These are phyloP conservation scores for Varecia variegata DNA, from an alignment of 2,797 vertebrate species.

Conservation along the genomic window DNA sequence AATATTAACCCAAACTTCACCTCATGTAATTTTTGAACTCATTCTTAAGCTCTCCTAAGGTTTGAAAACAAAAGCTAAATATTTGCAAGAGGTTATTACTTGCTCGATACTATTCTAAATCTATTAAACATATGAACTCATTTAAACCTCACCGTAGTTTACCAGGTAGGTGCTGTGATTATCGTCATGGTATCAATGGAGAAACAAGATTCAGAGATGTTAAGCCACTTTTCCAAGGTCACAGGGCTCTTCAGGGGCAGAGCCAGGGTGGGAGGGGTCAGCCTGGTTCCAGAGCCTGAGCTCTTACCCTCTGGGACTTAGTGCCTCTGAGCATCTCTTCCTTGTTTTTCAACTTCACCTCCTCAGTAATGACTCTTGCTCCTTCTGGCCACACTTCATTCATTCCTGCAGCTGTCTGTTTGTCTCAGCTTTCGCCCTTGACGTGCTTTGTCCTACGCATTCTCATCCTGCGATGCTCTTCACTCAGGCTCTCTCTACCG, in stretches of 20 bases:
- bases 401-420: not conserved
- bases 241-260: not conserved
- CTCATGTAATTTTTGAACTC: not conserved
- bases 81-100: slow-evolving; percentile 18
- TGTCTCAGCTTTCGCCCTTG: not conserved
- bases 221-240: not conserved
- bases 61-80: slow-evolving; percentile 46
- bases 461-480: not conserved
- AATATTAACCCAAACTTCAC: not conserved
- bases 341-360: not conserved
- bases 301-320: not conserved
- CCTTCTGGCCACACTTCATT: not conserved
- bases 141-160: not conserved
- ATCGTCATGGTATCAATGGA: not conserved
- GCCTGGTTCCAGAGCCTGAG: not conserved
- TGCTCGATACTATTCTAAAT: not conserved
- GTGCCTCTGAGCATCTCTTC: not conserved
- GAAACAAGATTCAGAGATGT: not conserved
- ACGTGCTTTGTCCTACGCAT: not conserved
- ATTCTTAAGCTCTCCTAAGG: not conserved
- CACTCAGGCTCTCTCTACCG: not conserved
- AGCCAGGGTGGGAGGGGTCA: fast-evolving
- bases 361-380: not conserved
- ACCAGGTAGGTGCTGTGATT: not conserved
- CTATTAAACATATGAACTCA: not conserved